A percentile compares a stretch with the other conserved stretches of the same genome.
These are phyloP conservation scores for Sesamia nonagrioides DNA, from an alignment of 1,140 invertebrate species.

Conservation along the genomic window DNA sequence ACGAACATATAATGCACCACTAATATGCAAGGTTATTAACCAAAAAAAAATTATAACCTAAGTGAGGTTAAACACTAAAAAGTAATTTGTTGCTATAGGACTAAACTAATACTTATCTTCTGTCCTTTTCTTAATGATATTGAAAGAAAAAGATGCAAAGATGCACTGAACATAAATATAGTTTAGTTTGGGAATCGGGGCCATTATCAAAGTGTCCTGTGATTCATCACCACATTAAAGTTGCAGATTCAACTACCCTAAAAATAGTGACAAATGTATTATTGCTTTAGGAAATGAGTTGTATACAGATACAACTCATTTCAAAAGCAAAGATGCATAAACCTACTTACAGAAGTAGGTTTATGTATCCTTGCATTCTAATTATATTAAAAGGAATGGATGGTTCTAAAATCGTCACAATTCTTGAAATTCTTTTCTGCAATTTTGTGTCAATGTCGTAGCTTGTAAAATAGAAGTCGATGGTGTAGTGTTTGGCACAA, in stretches of 20 bases:
- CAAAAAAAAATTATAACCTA: too few relatives aligned
- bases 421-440: neutral
- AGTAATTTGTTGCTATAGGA: neutral
- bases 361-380: slow-evolving; percentile 1
- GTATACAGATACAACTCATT: neutral
- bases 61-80: neutral
- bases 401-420: neutral
- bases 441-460: neutral
- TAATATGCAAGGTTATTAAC: too few relatives aligned
- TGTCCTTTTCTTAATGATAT: too few relatives aligned
- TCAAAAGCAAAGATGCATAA: too few relatives aligned
- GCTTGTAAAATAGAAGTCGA: too few relatives aligned
- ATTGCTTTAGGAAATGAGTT: slow-evolving; percentile 30
- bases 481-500: too few relatives aligned
- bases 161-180: too few relatives aligned
- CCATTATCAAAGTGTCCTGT: neutral
- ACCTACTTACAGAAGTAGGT: neutral
- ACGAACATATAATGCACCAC: too few relatives aligned
- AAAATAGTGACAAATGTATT: slow-evolving; percentile 31
- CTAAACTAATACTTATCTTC: too few relatives aligned
- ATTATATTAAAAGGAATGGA: neutral
- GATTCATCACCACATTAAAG: slow-evolving; percentile 13
- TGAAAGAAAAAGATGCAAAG: too few relatives aligned
- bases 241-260: slow-evolving; percentile 2
- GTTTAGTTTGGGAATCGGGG: too few relatives aligned